Base-by-base conservation (phyloP, 2,888 invertebrate species). In the Petrolisthes cinctipes region DNA sequence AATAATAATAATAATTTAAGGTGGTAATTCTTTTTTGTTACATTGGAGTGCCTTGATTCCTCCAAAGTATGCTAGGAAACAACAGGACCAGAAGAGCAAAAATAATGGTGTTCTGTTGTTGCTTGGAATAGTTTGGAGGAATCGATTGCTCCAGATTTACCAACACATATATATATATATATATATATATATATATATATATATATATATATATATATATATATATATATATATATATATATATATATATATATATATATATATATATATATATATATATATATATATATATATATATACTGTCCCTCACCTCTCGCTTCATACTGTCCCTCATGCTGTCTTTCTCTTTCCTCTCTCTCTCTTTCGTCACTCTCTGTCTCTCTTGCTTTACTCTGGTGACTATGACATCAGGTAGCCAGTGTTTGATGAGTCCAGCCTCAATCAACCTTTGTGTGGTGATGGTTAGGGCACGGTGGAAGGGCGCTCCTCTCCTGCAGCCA, bases 181-280 rank as follows among this genome's bases (percentile, higher is more conserved):
- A 78, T 78, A 78, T 78, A 9, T 14, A 61, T 9, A 14, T 6
- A 6, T 6, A 61, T 6, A 61, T 61, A 9, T 14, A 6, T 61
- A 37, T 78, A 78, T 37, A 78, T 37, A 78, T 37, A 83, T 73
- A 83, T 37, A 66, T 37, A 83, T 14, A 57, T 57, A 82, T 20
- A 82, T n/a, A 82, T n/a, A 20, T 9, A 61, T 57, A 82, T 57
- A 82, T 57, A 82, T 57, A 82, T 82, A 82, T 82, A 82, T 82
- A 82, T 82, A 82, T 61, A 82, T 82, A 82, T 82, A 82, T 82
- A 82, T 82, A 82, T 82, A 82, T 82, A 82, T 82, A 82, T 82
- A 82, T 82, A 82, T 82, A 82, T 82, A 82, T 82, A 80, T 80
- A 61, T 80, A 80, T 80, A 80, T 80, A 80, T 80, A 80, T 80